Conservation (phyloP, 2,113 vertebrate genomes). For the Apistogramma diplotaenia region DNA sequence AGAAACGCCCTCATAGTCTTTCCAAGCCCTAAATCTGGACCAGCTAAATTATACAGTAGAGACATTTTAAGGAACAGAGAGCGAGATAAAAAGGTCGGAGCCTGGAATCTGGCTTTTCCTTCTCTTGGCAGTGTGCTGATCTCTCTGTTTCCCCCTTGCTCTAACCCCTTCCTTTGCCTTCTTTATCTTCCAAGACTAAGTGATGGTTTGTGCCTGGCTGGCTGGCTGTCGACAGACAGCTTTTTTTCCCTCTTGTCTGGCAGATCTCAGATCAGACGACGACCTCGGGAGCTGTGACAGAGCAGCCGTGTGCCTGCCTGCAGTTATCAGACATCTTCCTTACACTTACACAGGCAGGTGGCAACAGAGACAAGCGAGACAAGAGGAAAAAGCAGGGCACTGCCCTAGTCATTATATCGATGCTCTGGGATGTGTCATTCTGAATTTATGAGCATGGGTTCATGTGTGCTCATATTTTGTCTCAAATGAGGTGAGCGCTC, state of each 20-base stretch:
- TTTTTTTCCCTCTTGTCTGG: constrained; percentile 33
- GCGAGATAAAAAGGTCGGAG: constrained; percentile 32
- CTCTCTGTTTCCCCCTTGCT: background rate
- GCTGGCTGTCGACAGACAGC: constrained; percentile 21
- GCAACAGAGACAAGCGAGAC: constrained; percentile 3
- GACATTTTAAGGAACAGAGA: constrained; percentile 43
- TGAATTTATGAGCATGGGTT: background rate
- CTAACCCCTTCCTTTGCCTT: background rate
- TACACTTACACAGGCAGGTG: constrained; percentile 18
- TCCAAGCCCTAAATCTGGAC: constrained; percentile 67
- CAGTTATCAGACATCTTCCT: constrained; percentile 60
- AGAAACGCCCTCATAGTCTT: constrained; percentile 57
- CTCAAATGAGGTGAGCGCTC: constrained; percentile 25
- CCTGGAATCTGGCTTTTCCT: constrained; percentile 13
- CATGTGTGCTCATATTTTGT: constrained; percentile 17
- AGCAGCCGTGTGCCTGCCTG: constrained; percentile 27
- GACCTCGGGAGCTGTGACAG: constrained; percentile 32
- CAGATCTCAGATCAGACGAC: constrained; percentile 53
- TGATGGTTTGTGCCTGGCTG: constrained; percentile 27
- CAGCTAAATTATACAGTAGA: constrained; percentile 69
- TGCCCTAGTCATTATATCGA: constrained; percentile 11
- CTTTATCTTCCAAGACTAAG: too few relatives aligned
- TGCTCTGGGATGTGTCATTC: constrained; percentile 34
- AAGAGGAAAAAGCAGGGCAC: background rate
- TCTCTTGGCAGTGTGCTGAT: constrained; percentile 16